These are phyloP conservation scores for Bombus turneri DNA, from an alignment of 1,140 invertebrate genomes.

Conservation along the genomic window DNA sequence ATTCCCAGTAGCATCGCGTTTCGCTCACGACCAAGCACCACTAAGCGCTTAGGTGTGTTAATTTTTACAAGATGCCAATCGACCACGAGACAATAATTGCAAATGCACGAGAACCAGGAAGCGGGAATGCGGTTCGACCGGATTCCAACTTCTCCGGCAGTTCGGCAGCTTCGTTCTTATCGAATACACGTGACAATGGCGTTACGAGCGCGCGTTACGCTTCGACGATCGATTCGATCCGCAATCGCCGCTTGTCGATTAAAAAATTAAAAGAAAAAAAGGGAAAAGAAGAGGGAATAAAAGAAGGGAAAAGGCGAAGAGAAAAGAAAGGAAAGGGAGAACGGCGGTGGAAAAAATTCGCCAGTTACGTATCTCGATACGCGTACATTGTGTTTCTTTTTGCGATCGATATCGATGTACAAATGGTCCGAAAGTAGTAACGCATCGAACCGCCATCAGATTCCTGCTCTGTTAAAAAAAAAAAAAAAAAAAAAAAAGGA, in stretches of 20 bases:
- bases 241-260: not conserved
- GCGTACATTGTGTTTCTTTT: slow-evolving; percentile 18
- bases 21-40: not conserved
- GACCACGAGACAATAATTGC: slow-evolving; percentile 14
- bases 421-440: not conserved
- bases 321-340: not conserved
- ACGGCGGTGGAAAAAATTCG: not conserved
- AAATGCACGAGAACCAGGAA: slow-evolving; percentile 14
- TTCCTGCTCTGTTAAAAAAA: slow-evolving; percentile 19
- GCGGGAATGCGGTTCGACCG: slow-evolving; percentile 18
- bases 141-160: slow-evolving; percentile 19
- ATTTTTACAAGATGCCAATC: slow-evolving; percentile 7
- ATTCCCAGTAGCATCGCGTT: not conserved
- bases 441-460: not conserved
- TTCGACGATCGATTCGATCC: slow-evolving; percentile 19
- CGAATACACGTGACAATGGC: slow-evolving; percentile 30
- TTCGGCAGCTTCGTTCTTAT: slow-evolving; percentile 30
- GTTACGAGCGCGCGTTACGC: slow-evolving; percentile 4
- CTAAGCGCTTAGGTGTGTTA: not conserved
- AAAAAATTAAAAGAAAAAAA: not conserved
- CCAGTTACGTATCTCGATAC: not conserved
- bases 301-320: not conserved
- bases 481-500: not conserved
- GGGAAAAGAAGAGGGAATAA: not conserved
- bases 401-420: not conserved